Percentiles rank a stretch among this genome's conserved stretches.
Evolutionary conservation across 1,140 invertebrate species (phyloP).

Genomic region (Wiebesia pumilae): DNA sequence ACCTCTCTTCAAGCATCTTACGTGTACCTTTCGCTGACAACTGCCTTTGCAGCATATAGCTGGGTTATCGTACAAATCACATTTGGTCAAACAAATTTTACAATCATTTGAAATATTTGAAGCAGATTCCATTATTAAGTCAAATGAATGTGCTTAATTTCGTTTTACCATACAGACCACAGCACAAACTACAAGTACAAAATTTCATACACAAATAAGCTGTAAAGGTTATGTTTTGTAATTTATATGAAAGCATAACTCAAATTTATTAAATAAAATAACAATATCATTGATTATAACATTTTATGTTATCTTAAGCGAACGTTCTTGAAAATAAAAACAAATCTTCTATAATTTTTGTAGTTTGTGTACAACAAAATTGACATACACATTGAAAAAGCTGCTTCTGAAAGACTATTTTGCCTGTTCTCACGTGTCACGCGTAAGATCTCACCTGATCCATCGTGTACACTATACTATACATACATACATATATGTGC

Average conservation of each 20-base stretch:
- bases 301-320: background rate
- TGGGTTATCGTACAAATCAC: constrained; percentile 55
- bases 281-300: background rate
- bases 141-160: background rate
- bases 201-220: background rate
- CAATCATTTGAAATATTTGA: background rate
- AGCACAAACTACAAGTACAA: background rate
- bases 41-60: constrained; percentile 62
- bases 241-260: constrained; percentile 1
- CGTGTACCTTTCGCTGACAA: constrained; percentile 78
- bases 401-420: background rate
- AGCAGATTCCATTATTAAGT: constrained; percentile 14
- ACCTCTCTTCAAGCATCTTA: constrained; percentile 78
- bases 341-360: constrained; percentile 11
- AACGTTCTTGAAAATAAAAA: constrained; percentile 1
- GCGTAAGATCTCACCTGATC: background rate
- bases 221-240: constrained; percentile 14
- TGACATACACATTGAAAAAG: constrained; percentile 10
- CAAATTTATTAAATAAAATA: background rate
- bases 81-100: constrained; percentile 12
- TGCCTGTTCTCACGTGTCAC: background rate
- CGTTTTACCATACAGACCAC: background rate
- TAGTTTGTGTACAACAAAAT: background rate
- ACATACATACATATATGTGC: too few relatives aligned
- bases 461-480: background rate